Evolutionary conservation across 2,113 vertebrate genomes (phyloP).

Genomic region (Halcyon malimbica): DNA sequence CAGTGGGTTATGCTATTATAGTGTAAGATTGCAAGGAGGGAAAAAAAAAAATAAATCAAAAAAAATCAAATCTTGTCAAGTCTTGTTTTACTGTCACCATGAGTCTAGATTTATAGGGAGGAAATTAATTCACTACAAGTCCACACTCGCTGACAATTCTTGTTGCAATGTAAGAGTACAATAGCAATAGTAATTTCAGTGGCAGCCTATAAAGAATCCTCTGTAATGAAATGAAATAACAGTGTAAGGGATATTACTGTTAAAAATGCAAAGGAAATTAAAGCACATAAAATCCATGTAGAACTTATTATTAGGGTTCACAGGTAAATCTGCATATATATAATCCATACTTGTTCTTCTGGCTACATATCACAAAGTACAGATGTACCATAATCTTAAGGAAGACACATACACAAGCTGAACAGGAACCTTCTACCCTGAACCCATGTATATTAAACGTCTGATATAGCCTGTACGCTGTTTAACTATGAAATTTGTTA

Average conservation of each 20-base stretch:
- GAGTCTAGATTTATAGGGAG: not conserved
- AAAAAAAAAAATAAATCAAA: not conserved
- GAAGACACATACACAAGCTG: not conserved
- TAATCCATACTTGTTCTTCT: not conserved
- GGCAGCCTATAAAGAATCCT: not conserved
- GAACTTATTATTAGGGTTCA: not conserved
- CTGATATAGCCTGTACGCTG: not conserved
- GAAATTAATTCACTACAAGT: slow-evolving; percentile 13
- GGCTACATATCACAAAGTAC: not conserved
- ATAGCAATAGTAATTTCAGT: not conserved
- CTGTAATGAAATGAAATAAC: not conserved
- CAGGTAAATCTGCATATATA: not conserved
- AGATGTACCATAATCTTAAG: not conserved
- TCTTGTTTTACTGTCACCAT: not conserved
- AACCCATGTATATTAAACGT: not conserved
- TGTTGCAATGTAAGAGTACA: not conserved
- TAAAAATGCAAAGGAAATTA: slow-evolving; percentile 20
- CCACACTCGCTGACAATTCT: not conserved
- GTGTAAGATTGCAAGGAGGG: not conserved
- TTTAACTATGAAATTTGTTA: not conserved
- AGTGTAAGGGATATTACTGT: not conserved
- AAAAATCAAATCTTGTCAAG: not conserved
- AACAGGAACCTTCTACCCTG: not conserved
- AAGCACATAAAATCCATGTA: not conserved
- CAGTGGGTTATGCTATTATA: not conserved